Base-by-base conservation (phyloP, 2,113 vertebrate species). In the Holacanthus passer region DNA sequence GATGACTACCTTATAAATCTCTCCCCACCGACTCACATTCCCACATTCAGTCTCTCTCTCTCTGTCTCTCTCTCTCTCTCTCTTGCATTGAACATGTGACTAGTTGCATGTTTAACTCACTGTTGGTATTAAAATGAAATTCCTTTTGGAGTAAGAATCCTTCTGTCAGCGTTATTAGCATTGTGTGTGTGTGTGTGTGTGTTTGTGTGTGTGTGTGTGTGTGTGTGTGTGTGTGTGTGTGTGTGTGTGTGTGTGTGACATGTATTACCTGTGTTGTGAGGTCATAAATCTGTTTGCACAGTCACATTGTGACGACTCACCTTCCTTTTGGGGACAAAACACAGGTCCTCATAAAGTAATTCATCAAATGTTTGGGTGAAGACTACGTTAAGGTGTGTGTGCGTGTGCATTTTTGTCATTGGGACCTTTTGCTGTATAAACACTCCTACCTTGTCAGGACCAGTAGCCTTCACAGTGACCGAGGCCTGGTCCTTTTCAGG, bases 1-100 rank as follows among this genome's bases (percentile, higher is more conserved):
- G 35, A 82, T 11, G 48, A 82, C 72, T 58, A 37, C 71, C 68
- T 50, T 83, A 62, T 81, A 72, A 67, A 80, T 84, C 69, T 35
- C 19, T 39, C n/a, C 41, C 0, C 24, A 22, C 62, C 29, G 24
- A 41, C 73, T 70, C 19, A 32, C 52, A 56, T 3, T 31, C 55
- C 67, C 56, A 70, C 29, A 10, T 52, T 76, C 68, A 16, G n/a
- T 27, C 29, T 50, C 53, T 60, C 27, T n/a, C 27, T 55, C 29
- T 35, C 27, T 71, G 35, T 31, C 17, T 22, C 35, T 71, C 47
- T 31, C 17, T 22, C 50, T n/a, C 29, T 45, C 53, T 55, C 27
- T 11, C 27, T 47, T 7, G 48, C 43, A 56, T 68, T 64, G 11
- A 1, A 9, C 48, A 24, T 2, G 5, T 43, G 52, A 48, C 56